Percentiles rank a stretch among this genome's conserved stretches.
Evolutionary conservation across 2,888 invertebrate genomes (phyloP).

Genomic region (Drosophila sordidula): DNA sequence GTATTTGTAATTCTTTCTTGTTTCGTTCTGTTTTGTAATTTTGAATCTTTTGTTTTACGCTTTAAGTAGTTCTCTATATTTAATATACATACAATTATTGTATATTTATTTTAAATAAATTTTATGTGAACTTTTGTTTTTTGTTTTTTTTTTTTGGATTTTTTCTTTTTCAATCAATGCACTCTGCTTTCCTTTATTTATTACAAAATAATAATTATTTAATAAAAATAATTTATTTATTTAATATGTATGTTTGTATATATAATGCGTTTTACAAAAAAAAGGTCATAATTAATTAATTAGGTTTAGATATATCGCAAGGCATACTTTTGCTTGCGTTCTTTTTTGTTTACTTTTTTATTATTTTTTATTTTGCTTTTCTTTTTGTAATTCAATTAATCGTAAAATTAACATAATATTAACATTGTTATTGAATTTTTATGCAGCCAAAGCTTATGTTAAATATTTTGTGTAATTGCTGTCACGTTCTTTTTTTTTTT

Average conservation of each 20-base stretch:
- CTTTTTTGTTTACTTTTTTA: slow-evolving; percentile 29
- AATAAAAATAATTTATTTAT: slow-evolving; percentile 81
- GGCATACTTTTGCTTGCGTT: slow-evolving; percentile 38
- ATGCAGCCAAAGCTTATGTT: slow-evolving; percentile 16
- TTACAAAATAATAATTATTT: slow-evolving; percentile 75
- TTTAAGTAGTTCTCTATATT: slow-evolving; percentile 58
- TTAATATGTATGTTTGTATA: slow-evolving; percentile 59
- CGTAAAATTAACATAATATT: slow-evolving; percentile 54
- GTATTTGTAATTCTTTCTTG: slow-evolving; percentile 24
- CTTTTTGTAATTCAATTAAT: slow-evolving; percentile 19
- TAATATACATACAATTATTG: slow-evolving; percentile 56
- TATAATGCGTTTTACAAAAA: slow-evolving; percentile 59
- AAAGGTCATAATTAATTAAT: slow-evolving; percentile 34
- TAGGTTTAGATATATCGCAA: slow-evolving; percentile 50
- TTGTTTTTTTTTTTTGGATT: slow-evolving; percentile 10
- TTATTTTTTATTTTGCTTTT: slow-evolving; percentile 11
- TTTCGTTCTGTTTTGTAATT: slow-evolving; percentile 1
- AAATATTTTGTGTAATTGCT: slow-evolving; percentile 20
- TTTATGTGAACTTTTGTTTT: too few relatives aligned
- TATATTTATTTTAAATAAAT: slow-evolving; percentile 41
- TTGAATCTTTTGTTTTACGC: slow-evolving; percentile 18
- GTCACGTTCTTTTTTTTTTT: slow-evolving; percentile 1
- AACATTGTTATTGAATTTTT: slow-evolving; percentile 35
- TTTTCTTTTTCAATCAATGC: slow-evolving; percentile 38
- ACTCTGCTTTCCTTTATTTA: slow-evolving; percentile 42